Base-by-base conservation (phyloP, 2,888 invertebrate genomes). In the Plagodis dolabraria region DNA sequence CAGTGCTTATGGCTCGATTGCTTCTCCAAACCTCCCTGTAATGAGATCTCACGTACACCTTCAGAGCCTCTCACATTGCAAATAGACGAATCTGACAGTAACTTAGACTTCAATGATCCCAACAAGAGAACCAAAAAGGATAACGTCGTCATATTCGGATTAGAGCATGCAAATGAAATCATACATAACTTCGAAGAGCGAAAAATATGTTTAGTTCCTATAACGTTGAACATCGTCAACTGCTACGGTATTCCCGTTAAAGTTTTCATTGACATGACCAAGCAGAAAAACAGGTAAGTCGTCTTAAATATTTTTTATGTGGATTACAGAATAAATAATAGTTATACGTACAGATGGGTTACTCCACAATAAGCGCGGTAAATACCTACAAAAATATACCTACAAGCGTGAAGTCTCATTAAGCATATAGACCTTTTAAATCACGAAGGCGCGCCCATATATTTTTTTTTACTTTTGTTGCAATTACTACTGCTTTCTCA, bases 141-240 rank as follows among this genome's bases (percentile, higher is more conserved):
- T 68, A 90, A 94, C 74, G 79, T 86, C 5, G 93, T 95, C 47
- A 92, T 93, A 53, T 95, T 94, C 71, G 94, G 91, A 74, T 78
- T 95, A 67, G 91, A 93, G 63, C 95, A 95, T 82, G 89, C 93
- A 35, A 86, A 93, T 56, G 80, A 92, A 57, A 89, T 95, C 22
- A 79, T 82, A 49, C 96, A 96, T 80, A 90, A 95, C 79, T 96
- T 97, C 75, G 81, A 86, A 42, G 82, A 82, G 60, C 92, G 83
- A 58, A 93, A 93, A 71, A 76, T 96, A 60, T 96, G 96, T 76
- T 83, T 95, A 65, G 93, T 96, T 65, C 96, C 96, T 33, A 94
- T 96, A 4, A 93, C 93, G 57, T 86, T 96, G 67, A 92, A 94
- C 63, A 82, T 96, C 67, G 95, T 96, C 60, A 96, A 96, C 80